Base-by-base conservation (phyloP, 1,140 invertebrate genomes). In the Diabrotica undecimpunctata region DNA sequence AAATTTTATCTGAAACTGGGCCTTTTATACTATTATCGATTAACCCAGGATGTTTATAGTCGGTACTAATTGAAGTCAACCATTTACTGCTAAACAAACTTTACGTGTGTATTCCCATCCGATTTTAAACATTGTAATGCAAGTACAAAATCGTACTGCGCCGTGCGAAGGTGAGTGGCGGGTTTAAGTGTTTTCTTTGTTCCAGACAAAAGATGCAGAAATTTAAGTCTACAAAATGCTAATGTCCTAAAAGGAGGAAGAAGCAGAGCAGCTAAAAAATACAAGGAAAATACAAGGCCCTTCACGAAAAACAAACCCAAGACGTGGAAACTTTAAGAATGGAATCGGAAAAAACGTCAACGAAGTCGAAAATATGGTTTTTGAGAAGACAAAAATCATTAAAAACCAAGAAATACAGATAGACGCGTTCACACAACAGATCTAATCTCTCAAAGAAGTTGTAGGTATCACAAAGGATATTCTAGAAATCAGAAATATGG, bases 391-490 rank as follows among this genome's bases (percentile, higher is more conserved):
- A 3, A 88, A 88, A 81, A 82, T 87, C 69, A 85, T 86, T 60
- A 87, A 87, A 70, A 90, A 89, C 75, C 88, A 90, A 74, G 88
- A 91, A 75, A 79, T 88, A 65, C 88, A 90, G 74, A 90, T 90
- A 39, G 83, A 84, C 46, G 88, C 88, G 0, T 75, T 90, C 7
- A 86, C 83, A 12, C 85, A 84, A 37, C 89, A 91, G 74, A 87
- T 90, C 5, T 77, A 83, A 13, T 89, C 90, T 3, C 78, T 92
- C 14, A 91, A 90, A 76, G 90, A 93, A 67, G 90, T 92, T 3
- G 83, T 91, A 8, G 77, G 82, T 7, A 90, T 92, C 52, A 91
- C 90, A 2, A 91, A 90, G 72, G 88, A 91, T 70, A 79, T 93
- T 59, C 77, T 92, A 11, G 86, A 88, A 64, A 90, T 93, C 5